phyloP scores from a whole-genome alignment of 2,113 vertebrate genomes.

The Ammospiza nelsoni region DNA sequence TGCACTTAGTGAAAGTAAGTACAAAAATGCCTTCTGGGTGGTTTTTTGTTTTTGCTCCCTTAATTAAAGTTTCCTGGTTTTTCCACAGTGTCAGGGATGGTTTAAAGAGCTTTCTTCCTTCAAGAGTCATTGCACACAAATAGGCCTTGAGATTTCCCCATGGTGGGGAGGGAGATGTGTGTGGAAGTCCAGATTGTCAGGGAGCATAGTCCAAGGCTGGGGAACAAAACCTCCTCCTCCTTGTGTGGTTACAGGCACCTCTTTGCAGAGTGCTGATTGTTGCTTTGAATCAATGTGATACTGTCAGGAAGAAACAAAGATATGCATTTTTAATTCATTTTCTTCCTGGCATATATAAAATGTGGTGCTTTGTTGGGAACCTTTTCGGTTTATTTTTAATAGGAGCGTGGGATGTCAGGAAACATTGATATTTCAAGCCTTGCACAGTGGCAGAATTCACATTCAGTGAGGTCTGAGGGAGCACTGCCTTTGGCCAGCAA shows the following conservation, averaged over 20 bases:
- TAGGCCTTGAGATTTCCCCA: neutral
- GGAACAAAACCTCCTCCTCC: constrained; percentile 9
- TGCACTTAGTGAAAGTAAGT: constrained; percentile 58
- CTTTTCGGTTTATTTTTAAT: constrained; percentile 44
- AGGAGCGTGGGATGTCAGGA: constrained; percentile 4
- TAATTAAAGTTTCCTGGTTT: constrained; percentile 49
- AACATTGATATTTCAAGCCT: constrained; percentile 33
- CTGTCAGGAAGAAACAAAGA: constrained; percentile 56
- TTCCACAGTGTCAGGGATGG: neutral
- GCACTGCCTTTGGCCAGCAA: neutral
- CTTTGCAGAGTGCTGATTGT: neutral
- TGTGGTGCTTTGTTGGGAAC: constrained; percentile 44
- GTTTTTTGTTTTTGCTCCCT: constrained; percentile 23
- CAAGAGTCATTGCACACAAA: neutral
- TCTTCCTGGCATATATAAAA: constrained; percentile 39
- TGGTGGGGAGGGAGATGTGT: neutral
- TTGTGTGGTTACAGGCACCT: neutral
- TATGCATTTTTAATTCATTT: constrained; percentile 59
- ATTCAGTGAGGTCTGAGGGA: neutral
- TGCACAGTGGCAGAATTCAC: constrained; percentile 26
- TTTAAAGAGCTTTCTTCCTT: neutral
- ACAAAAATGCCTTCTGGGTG: constrained; percentile 38
- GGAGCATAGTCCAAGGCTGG: neutral
- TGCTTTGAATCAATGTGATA: constrained; percentile 34
- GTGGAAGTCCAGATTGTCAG: neutral